Conservation (phyloP, 2,888 invertebrate species). For the Diarsia dahlii region DNA sequence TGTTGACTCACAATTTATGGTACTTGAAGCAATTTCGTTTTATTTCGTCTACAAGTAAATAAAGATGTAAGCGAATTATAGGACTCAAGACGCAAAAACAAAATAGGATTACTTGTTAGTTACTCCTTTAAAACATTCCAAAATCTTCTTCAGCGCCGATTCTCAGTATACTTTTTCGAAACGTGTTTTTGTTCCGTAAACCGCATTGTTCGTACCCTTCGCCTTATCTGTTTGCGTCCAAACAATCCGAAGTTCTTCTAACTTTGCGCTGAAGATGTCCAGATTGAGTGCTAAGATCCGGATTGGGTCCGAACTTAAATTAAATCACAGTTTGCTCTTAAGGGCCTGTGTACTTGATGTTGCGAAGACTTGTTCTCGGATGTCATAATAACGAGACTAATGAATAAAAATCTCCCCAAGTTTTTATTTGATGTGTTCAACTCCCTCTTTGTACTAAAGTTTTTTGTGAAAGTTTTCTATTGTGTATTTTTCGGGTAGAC, state of each 20-base stretch:
- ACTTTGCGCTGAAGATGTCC: conserved; percentile 54
- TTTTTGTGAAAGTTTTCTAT: conserved; percentile 65
- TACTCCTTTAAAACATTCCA: conserved; percentile 24
- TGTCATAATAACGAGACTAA: conserved; percentile 68
- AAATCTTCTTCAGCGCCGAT: conserved; percentile 1
- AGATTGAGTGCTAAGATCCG: conserved; percentile 49
- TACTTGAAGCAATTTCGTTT: conserved; percentile 52
- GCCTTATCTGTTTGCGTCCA: conserved; percentile 49
- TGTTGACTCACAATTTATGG: conserved; percentile 52
- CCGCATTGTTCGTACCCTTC: conserved; percentile 37
- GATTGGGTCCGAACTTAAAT: conserved; percentile 53
- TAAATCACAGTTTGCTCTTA: conserved; percentile 62
- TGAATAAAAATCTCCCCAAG: conserved; percentile 71
- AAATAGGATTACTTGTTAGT: conserved; percentile 18
- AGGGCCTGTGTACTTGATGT: conserved; percentile 35
- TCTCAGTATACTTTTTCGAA: conserved; percentile 25
- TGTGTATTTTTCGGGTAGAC: conserved; percentile 63
- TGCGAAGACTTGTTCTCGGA: conserved; percentile 46
- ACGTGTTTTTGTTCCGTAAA: conserved; percentile 40
- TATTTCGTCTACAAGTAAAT: conserved; percentile 49
- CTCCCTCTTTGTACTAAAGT: conserved; percentile 62
- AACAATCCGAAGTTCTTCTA: conserved; percentile 47
- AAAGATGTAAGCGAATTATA: conserved; percentile 32
- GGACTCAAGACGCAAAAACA: conserved; percentile 29
- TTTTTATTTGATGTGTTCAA: conserved; percentile 72